Evolutionary conservation across 2,888 invertebrate species (phyloP).

Genomic region (Tenthredo amoena): DNA sequence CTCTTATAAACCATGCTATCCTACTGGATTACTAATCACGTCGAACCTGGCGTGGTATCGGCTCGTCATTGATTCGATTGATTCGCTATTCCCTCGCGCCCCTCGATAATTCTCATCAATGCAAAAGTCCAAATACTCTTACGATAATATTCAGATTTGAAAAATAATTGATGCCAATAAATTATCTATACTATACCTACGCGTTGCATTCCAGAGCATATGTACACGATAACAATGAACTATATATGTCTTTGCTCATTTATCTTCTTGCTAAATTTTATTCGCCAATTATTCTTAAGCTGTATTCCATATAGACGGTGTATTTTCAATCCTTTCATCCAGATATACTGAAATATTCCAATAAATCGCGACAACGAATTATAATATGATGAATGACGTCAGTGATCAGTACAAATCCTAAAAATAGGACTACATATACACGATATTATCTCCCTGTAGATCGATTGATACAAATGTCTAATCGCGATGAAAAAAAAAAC

Average conservation of each 20-base stretch:
- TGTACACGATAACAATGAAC: background rate
- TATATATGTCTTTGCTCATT: background rate
- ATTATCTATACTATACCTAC: background rate
- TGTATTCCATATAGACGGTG: background rate
- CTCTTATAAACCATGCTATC: slow-evolving; percentile 48
- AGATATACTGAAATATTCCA: background rate
- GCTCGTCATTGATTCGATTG: slow-evolving; percentile 50
- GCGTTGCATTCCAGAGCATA: background rate
- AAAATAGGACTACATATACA: background rate
- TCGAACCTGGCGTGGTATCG: slow-evolving; percentile 48
- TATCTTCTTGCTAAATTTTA: no score
- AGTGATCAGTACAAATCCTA: background rate
- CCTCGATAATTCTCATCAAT: background rate
- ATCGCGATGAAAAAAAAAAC: background rate
- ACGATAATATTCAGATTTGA: background rate
- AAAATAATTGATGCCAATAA: background rate
- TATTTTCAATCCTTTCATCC: no score
- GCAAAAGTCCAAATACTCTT: background rate
- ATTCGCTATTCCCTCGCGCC: slow-evolving; percentile 12
- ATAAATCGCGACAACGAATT: background rate
- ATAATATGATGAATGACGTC: background rate
- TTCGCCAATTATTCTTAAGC: no score
- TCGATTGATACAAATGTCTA: background rate
- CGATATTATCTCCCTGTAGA: background rate
- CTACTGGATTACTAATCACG: slow-evolving; percentile 50